Evolutionary conservation across 2,888 invertebrate genomes (phyloP), one percentile per base, ranked within the genome.

Genomic region (Phlogophora meticulosa): DNA sequence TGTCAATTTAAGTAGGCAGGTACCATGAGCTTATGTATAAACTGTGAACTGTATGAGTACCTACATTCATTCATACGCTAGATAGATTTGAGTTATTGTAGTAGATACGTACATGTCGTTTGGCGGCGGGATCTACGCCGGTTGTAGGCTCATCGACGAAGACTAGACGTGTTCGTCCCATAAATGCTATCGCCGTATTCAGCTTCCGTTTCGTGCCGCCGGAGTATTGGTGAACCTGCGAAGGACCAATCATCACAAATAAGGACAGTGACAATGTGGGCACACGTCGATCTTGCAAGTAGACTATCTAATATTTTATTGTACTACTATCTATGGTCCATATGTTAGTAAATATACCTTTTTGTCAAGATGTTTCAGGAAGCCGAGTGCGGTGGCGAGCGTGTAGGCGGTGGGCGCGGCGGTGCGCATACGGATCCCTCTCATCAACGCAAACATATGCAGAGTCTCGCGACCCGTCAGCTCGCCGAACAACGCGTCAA

Each of bases 81-180:
- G 28, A 28, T 5, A 28, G 4, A 4, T 28, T 28, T 28, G 28
- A 28, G 28, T 28, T 28, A 59, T 24, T 11, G 17, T 2, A 42
- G n/a, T 61, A 59, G 17, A 20, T n/a, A 73, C 82, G 7, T 69
- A 92, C 92, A 82, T 92, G 92, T 62, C 98, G 96, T 83, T 98
- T 97, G 4, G 98, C 97, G 1, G 97, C 97, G 1, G 98, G 97
- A 87, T 98, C 98, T 94, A 98, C 97, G 42, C 98, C 96, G 0
- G 96, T 96, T 0, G 96, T 96, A 5, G 97, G 97, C 85, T 97
- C 96, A 90, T 97, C 97, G 55, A 97, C 93, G 86, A 97, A 97
- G 55, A 98, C 95, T 0, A 98, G 96, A 0, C 96, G 95, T 1
- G 97, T 97, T 73, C 96, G 95, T 0, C 97, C 97, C 67, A 98